phyloP scores from a whole-genome alignment of 1,140 invertebrate genomes.

The Lepidotrigona ventralis region DNA sequence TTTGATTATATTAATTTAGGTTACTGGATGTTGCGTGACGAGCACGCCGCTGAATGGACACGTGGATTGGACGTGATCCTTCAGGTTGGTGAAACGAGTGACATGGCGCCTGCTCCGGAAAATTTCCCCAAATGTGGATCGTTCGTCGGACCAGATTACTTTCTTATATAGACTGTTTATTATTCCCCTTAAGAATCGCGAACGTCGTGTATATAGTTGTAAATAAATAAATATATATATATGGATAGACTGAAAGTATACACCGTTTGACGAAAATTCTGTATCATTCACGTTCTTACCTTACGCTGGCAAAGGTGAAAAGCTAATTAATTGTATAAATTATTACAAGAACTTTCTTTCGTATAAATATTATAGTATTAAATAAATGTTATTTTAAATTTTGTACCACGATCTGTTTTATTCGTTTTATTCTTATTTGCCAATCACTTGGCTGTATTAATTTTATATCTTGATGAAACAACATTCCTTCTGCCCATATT shows the following conservation, averaged over 20 bases:
- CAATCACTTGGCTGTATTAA: neutral
- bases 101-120: conserved; percentile 75
- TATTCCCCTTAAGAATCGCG: conserved; percentile 21
- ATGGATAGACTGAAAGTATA: neutral
- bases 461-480: neutral
- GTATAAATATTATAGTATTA: conserved; percentile 1
- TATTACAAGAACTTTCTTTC: neutral
- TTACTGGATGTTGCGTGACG: conserved; percentile 87
- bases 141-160: conserved; percentile 80
- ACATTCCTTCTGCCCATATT: neutral
- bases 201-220: conserved; percentile 70
- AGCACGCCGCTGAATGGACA: conserved; percentile 80
- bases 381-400: neutral
- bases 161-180: conserved; percentile 77
- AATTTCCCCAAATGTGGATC: conserved; percentile 80
- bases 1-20: conserved; percentile 73
- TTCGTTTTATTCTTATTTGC: neutral
- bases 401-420: neutral
- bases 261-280: neutral
- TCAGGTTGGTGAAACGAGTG: conserved; percentile 77
- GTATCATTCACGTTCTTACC: neutral
- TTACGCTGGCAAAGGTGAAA: too few relatives aligned
- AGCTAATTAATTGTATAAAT: neutral
- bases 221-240: too few relatives aligned
- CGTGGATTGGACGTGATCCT: conserved; percentile 81